A percentile compares a stretch with the other conserved stretches of the same genome.
Conservation (phyloP, 2,888 invertebrate genomes). For the Parnassius mnemosyne region DNA sequence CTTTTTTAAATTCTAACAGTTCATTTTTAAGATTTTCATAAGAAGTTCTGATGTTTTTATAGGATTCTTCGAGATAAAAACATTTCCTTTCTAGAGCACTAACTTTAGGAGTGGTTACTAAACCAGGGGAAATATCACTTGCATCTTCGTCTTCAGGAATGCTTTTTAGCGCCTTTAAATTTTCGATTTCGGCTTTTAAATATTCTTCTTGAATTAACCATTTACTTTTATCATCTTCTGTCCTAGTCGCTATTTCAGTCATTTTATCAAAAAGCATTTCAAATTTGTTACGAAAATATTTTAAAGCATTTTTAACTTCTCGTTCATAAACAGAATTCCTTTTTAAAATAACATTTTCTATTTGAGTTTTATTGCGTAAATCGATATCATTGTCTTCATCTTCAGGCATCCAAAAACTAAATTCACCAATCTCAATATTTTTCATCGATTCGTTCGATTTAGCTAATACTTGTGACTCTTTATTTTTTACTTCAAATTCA, state of each 20-base stretch:
- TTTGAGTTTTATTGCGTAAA: slow-evolving; percentile 45
- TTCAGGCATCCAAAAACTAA: slow-evolving; percentile 61
- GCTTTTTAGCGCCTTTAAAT: slow-evolving; percentile 51
- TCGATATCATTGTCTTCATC: slow-evolving; percentile 48
- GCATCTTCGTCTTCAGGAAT: slow-evolving; percentile 54
- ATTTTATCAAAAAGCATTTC: slow-evolving; percentile 68
- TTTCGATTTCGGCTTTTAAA: slow-evolving; percentile 68
- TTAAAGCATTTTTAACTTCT: slow-evolving; percentile 56
- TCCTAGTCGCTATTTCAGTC: slow-evolving; percentile 61
- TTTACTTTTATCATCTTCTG: slow-evolving; percentile 63
- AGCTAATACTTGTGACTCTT: slow-evolving; percentile 26
- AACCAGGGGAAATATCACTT: slow-evolving; percentile 64
- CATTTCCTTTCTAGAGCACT: slow-evolving; percentile 63
- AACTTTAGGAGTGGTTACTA: slow-evolving; percentile 45
- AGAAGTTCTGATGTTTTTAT: slow-evolving; percentile 66
- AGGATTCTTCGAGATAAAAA: slow-evolving; percentile 64
- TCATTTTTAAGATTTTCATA: slow-evolving; percentile 78
- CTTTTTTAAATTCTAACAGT: slow-evolving; percentile 67
- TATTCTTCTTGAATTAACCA: slow-evolving; percentile 70
- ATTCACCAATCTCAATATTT: slow-evolving; percentile 43
- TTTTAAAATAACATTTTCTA: slow-evolving; percentile 46
- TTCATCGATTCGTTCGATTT: slow-evolving; percentile 30
- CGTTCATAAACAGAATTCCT: slow-evolving; percentile 53
- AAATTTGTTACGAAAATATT: slow-evolving; percentile 70
- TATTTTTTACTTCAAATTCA: slow-evolving; percentile 46